Percentiles rank a stretch among this genome's conserved stretches.
Evolutionary conservation across 2,888 invertebrate species (phyloP).

Genomic region (Uloborus plumipes): DNA sequence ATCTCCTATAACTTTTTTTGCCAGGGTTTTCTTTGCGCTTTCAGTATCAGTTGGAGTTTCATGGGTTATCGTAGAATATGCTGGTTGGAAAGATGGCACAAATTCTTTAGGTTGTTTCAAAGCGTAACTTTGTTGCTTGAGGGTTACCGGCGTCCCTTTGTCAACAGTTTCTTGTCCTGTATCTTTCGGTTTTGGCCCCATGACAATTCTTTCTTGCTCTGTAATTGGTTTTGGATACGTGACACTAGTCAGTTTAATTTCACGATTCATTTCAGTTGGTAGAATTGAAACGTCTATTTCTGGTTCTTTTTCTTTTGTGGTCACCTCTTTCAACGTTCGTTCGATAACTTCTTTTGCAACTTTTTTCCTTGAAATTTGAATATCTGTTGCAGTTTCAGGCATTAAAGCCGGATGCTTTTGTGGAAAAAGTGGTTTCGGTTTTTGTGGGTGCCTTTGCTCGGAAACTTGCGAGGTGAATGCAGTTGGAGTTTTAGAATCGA

Average conservation of each 20-base stretch:
- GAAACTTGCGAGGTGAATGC: too few species aligned
- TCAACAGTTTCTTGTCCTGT: slow-evolving; percentile 1
- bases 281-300: slow-evolving; percentile 50
- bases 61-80: slow-evolving; percentile 71
- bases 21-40: slow-evolving; percentile 38
- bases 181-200: slow-evolving; percentile 13
- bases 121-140: not conserved
- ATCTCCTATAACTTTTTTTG: slow-evolving; percentile 58
- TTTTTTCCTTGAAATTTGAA: slow-evolving; percentile 39
- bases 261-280: slow-evolving; percentile 43
- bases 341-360: slow-evolving; percentile 38
- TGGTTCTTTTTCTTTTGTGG: slow-evolving; percentile 36
- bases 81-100: not conserved
- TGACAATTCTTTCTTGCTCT: slow-evolving; percentile 31
- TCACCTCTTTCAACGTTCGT: slow-evolving; percentile 57
- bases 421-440: too few species aligned
- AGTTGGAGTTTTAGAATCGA: too few species aligned
- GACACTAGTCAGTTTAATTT: slow-evolving; percentile 47
- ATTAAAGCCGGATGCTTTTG: slow-evolving; percentile 69
- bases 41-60: slow-evolving; percentile 70
- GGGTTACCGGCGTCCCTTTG: too few species aligned
- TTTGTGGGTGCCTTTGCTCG: too few species aligned
- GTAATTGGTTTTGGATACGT: slow-evolving; percentile 49
- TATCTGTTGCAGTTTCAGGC: slow-evolving; percentile 71
- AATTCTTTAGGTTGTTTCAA: not conserved